Base-by-base conservation (phyloP, 2,888 invertebrate species). In the Cantharis rustica region DNA sequence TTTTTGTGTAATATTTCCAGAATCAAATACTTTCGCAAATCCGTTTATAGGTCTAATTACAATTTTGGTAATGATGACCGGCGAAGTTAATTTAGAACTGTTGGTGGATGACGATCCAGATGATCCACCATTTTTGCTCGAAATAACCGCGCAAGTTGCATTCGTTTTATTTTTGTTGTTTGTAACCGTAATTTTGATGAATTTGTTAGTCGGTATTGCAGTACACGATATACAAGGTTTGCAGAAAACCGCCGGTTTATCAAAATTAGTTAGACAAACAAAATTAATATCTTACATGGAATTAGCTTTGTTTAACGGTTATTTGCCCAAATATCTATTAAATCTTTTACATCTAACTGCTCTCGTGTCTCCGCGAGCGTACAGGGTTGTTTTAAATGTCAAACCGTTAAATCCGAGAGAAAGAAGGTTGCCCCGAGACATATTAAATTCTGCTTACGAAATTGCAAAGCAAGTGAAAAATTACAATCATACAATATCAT, bases 21-120 rank as follows among this genome's bases (percentile, higher is more conserved):
- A 93, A 79, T 94, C 94, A 0, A 93, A 94, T 13, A 93, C 94
- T 0, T 95, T 96, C 85, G 93, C 94, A 11, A 95, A 95, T 87
- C 95, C 95, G 0, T 94, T 95, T 81, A 95, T 95, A 88, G 95
- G 95, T 10, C 92, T 96, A 79, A 95, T 96, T 76, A 95, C 95
- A 1, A 95, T 96, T 4, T 87, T 96, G 76, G 95, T 95, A 0
- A 96, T 96, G 95, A 96, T 96, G 95, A 95, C 95, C 9, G 96
- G 96, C 0, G 96, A 96, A 86, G 89, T 95, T 82, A 95, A 94
- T 85, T 90, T 96, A 78, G 94, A 95, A 85, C 89, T 95, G 73
- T 87, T 95, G 68, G 91, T 95, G 69, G 93, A 94, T 82, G 93
- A 94, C 84, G 93, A 93, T 83, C 94, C 93, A 5, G 93, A 93